These are phyloP conservation scores for Hyposoter didymator DNA, from an alignment of 2,888 invertebrate species.

Conservation along the genomic window DNA sequence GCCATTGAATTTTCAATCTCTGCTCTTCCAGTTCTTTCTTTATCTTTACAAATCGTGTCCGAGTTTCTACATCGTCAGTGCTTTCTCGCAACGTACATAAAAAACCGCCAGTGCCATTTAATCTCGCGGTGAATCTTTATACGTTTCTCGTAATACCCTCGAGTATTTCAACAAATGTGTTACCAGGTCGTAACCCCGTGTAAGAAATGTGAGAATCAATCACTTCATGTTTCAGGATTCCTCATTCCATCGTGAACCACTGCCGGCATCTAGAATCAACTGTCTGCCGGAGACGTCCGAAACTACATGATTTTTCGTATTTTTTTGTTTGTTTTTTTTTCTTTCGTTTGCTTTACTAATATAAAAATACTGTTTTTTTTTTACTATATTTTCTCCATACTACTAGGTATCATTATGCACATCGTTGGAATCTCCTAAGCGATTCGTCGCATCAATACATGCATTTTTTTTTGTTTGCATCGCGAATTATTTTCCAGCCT, in stretches of 20 bases:
- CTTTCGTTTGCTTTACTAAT: conserved; percentile 71
- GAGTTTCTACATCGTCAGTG: conserved; percentile 41
- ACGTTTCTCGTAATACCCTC: conserved; percentile 38
- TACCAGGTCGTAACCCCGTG: conserved; percentile 18
- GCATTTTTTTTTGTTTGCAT: conserved; percentile 7
- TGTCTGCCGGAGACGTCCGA: conserved; percentile 59
- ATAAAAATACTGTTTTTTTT: conserved; percentile 82
- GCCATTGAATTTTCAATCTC: conserved; percentile 52
- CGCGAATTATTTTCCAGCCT: background rate
- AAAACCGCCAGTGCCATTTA: conserved; percentile 55
- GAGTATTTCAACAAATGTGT: conserved; percentile 39
- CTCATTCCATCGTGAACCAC: conserved; percentile 46
- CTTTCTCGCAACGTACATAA: conserved; percentile 66
- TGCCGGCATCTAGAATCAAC: conserved; percentile 51
- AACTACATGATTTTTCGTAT: conserved; percentile 50
- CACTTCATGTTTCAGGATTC: background rate
- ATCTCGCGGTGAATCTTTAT: conserved; percentile 23
- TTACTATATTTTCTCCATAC: conserved; percentile 75
- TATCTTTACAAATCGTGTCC: conserved; percentile 21
- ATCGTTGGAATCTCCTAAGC: conserved; percentile 76
- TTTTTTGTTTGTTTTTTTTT: conserved; percentile 25
- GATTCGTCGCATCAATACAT: conserved; percentile 46
- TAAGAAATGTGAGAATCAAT: conserved; percentile 45
- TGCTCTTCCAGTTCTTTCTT: conserved; percentile 28
- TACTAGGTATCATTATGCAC: conserved; percentile 75